Base-by-base conservation (phyloP, 2,797 vertebrate genomes). In the Staurois parvus region DNA sequence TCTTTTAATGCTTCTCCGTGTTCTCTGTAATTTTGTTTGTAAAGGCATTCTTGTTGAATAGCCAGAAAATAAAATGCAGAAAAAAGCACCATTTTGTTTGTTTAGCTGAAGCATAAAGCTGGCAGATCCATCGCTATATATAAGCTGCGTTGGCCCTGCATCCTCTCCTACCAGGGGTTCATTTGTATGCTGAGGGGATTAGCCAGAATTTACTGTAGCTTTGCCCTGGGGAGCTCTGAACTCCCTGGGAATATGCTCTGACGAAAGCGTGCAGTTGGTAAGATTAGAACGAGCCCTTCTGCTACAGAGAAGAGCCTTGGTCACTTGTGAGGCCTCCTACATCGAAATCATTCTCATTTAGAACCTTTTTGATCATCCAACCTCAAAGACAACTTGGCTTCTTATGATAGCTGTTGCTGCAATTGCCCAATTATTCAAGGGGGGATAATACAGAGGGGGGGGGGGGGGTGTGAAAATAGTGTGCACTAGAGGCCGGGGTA, bases 181-280 rank as follows among this genome's bases (percentile, higher is more conserved):
- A 97, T 97, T 96, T 94, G 96, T 96, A 96, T 96, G 96, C 96
- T 94, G 95, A 95, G 93, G 96, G 95, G 96, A 97, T 98, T 97
- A 97, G 95, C 94, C 90, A 91, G 96, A 97, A 96, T 97, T 96
- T 96, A 96, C 96, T 94, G 91, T 95, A 96, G 96, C 94, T 94
- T 96, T 93, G 79, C 96, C 93, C 92, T 91, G 92, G 95, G 96
- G 95, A 95, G 93, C 93, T 92, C 92, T 93, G 93, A 90, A 91
- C 91, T 91, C 94, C 94, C 95, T 93, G 94, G 95, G 96, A 96
- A 93, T 92, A 92, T 93, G 91, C 92, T 94, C 91, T 91, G 91
- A 95, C 90, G 93, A 94, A 92, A 85, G 94, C 90, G 90, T 95
- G 95, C 95, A 93, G 93, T 94, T 91, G 95, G 94, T 91, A 94